phyloP scores from a whole-genome alignment of 2,113 vertebrate genomes.

The Ceuthmochares aereus region DNA sequence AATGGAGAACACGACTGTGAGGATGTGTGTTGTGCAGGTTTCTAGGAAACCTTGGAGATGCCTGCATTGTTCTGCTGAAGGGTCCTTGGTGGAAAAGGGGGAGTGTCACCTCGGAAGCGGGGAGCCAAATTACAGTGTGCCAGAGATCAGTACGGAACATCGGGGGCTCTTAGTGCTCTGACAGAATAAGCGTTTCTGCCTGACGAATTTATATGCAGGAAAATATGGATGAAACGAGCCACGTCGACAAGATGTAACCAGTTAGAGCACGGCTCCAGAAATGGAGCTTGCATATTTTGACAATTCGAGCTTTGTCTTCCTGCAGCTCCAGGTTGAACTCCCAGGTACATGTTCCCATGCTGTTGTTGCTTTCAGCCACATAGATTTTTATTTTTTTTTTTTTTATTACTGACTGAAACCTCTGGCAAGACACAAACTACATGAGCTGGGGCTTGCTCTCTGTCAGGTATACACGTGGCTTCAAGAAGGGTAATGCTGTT shows the following conservation, averaged over 20 bases:
- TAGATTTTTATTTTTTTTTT: not conserved
- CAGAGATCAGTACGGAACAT: not conserved
- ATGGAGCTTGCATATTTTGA: not conserved
- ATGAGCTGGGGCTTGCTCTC: not conserved
- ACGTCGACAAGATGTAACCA: not conserved
- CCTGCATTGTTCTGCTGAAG: not conserved
- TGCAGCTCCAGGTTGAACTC: not conserved
- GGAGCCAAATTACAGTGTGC: rapidly evolving
- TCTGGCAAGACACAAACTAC: not conserved
- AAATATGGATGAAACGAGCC: not conserved
- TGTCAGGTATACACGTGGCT: not conserved
- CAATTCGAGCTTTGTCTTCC: not conserved
- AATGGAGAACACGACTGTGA: not conserved
- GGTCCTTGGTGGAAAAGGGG: not conserved
- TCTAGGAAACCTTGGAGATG: not conserved
- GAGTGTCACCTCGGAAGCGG: not conserved
- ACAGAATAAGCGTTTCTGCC: not conserved
- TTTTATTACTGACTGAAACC: not conserved
- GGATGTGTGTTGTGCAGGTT: not conserved
- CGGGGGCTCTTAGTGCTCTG: not conserved
- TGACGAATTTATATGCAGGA: not conserved
- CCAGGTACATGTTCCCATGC: not conserved
- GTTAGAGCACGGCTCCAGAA: not conserved
- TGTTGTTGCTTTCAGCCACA: not conserved
- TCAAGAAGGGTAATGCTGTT: not conserved